These are phyloP conservation scores for Grapholita molesta DNA, from an alignment of 1,140 invertebrate genomes.

Conservation along the genomic window DNA sequence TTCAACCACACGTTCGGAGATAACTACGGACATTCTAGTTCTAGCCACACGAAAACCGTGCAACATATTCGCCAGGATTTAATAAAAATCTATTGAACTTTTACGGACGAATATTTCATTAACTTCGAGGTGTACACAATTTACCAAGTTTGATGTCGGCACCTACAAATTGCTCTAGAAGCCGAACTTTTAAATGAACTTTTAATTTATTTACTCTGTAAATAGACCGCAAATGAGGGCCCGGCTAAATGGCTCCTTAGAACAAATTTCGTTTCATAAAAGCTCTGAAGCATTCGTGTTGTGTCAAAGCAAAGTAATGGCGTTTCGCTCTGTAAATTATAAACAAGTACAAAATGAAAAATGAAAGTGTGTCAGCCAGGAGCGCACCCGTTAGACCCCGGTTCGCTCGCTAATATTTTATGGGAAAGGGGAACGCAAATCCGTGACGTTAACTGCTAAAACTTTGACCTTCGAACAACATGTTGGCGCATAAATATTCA, in stretches of 20 bases:
- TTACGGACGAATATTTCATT: constrained; percentile 1
- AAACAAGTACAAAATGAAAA: constrained; percentile 12
- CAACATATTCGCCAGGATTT: background rate
- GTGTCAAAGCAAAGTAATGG: constrained; percentile 10
- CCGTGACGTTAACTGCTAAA: constrained; percentile 13
- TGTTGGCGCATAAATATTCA: constrained; percentile 14
- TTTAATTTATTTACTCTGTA: constrained; percentile 13
- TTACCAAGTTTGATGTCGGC: constrained; percentile 11
- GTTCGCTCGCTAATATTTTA: constrained; percentile 14
- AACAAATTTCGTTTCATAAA: constrained; percentile 6
- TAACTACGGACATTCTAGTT: background rate
- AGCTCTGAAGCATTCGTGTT: constrained; percentile 3
- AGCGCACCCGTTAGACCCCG: background rate
- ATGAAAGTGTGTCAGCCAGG: constrained; percentile 3
- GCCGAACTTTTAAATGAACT: constrained; percentile 11
- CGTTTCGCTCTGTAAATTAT: background rate
- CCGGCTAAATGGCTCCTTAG: background rate
- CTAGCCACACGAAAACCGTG: background rate
- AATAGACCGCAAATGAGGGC: constrained; percentile 16
- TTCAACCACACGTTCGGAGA: constrained; percentile 6
- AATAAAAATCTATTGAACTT: constrained; percentile 2
- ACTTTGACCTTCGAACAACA: constrained; percentile 10
- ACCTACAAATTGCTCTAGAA: constrained; percentile 8
- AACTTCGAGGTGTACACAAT: background rate
- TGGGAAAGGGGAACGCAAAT: background rate